phyloP scores from a whole-genome alignment of 1,140 invertebrate species.

The Pachyrhynchus sulphureomaculatus region DNA sequence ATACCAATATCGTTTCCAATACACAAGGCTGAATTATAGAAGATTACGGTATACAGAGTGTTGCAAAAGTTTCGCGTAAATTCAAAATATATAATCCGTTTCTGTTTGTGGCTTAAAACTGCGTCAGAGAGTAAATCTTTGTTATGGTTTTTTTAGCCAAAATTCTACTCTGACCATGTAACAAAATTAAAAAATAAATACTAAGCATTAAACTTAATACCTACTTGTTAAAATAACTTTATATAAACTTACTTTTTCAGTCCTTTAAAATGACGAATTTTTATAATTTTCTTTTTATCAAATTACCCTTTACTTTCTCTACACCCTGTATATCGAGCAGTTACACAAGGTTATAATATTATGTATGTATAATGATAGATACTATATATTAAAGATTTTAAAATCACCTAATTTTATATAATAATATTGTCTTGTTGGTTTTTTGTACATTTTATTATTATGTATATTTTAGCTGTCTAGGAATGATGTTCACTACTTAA shows the following conservation, averaged over 20 bases:
- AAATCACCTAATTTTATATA: conserved; percentile 12
- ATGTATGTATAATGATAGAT: conserved; percentile 17
- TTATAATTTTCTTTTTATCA: no score
- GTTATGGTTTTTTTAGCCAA: no score
- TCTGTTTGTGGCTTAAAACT: no score
- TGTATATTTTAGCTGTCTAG: neutral
- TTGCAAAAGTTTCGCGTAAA: neutral
- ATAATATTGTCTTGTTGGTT: conserved; percentile 16
- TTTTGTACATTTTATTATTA: conserved; percentile 17
- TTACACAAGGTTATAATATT: neutral
- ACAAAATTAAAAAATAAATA: no score
- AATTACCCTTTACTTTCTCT: neutral
- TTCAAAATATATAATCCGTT: neutral
- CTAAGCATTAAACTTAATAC: no score
- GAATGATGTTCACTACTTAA: no score
- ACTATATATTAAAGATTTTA: conserved; percentile 17
- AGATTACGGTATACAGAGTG: neutral
- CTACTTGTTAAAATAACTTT: no score
- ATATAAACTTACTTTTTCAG: no score
- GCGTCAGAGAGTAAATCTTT: no score
- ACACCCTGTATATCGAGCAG: neutral
- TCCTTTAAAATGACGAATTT: no score
- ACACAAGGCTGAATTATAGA: conserved; percentile 27
- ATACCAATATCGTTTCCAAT: conserved; percentile 5
- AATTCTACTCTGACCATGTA: no score